phyloP scores from a whole-genome alignment of 2,888 invertebrate species.

The Hybos culiciformis region DNA sequence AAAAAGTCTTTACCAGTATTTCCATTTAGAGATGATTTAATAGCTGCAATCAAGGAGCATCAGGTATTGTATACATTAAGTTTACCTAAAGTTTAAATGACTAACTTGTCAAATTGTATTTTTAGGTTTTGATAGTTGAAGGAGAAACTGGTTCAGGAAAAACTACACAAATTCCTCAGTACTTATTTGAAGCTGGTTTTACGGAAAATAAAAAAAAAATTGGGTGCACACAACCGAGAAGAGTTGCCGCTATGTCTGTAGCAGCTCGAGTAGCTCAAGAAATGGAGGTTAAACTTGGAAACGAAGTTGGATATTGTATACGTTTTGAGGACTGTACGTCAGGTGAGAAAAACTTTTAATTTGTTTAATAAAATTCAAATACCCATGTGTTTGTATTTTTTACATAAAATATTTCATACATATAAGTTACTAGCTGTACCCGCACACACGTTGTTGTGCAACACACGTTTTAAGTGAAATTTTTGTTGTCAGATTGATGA shows the following conservation, averaged over 20 bases:
- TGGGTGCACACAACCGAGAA: conserved; percentile 92
- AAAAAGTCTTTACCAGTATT: conserved; percentile 86
- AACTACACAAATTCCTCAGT: conserved; percentile 98
- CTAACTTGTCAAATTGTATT: not conserved
- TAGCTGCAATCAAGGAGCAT: conserved; percentile 79
- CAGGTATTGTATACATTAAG: conserved; percentile 40
- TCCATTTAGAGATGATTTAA: conserved; percentile 77
- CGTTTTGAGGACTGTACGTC: conserved; percentile 99
- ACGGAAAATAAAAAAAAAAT: conserved; percentile 73
- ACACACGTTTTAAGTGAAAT: no score
- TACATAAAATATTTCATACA: no score
- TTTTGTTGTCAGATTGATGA: no score
- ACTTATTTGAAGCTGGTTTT: conserved; percentile 87
- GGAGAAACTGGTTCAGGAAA: conserved; percentile 99
- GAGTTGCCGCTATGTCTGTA: conserved; percentile 99
- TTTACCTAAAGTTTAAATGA: not conserved
- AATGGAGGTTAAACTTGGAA: conserved; percentile 91
- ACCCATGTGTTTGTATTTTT: no score
- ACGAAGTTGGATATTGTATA: conserved; percentile 81
- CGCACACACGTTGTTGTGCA: no score
- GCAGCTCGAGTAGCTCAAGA: conserved; percentile 96
- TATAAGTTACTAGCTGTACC: no score
- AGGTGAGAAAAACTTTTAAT: no score
- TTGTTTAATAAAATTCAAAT: no score
- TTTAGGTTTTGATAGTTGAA: conserved; percentile 76